phyloP scores from a whole-genome alignment of 2,113 vertebrate genomes.

The Mus spicilegus region DNA sequence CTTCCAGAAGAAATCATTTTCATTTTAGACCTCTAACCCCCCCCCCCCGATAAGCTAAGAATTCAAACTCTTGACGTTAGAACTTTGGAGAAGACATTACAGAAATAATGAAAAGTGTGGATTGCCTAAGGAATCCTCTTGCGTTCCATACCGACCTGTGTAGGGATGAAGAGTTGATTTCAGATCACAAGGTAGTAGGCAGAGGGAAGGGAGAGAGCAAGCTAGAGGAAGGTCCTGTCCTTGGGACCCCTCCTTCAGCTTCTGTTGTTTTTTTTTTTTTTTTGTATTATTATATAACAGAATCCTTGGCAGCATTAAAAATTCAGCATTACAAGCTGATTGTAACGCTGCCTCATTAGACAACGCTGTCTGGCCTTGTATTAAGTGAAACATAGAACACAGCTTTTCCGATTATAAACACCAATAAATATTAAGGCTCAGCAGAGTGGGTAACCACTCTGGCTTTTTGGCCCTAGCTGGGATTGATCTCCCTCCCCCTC shows the following conservation, averaged over 20 bases:
- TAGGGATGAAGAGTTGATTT: neutral
- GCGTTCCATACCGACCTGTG: slow-evolving; percentile 1
- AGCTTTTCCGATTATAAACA: slow-evolving; percentile 85
- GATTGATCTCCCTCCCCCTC: neutral
- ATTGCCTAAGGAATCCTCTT: slow-evolving; percentile 38
- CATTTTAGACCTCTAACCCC: slow-evolving; percentile 33
- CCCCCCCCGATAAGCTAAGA: slow-evolving; percentile 64
- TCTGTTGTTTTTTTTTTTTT: slow-evolving; percentile 43
- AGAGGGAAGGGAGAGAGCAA: neutral
- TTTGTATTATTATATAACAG: slow-evolving; percentile 90
- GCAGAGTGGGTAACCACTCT: slow-evolving; percentile 60
- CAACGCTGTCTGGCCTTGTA: slow-evolving; percentile 87
- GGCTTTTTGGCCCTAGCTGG: slow-evolving; percentile 69
- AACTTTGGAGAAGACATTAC: slow-evolving; percentile 48
- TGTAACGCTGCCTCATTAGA: slow-evolving; percentile 89
- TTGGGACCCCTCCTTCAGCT: slow-evolving; percentile 69
- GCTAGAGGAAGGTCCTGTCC: slow-evolving; percentile 59
- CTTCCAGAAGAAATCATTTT: slow-evolving; percentile 48
- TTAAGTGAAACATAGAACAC: slow-evolving; percentile 80
- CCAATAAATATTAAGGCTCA: slow-evolving; percentile 82
- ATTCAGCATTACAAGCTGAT: slow-evolving; percentile 90
- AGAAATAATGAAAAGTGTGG: slow-evolving; percentile 32
- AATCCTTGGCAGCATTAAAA: slow-evolving; percentile 89
- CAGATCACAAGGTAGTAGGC: slow-evolving; percentile 10
- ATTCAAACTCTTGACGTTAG: slow-evolving; percentile 75